Conservation (phyloP, 2,797 vertebrate species). For the Catamblyrhynchus diadema region DNA sequence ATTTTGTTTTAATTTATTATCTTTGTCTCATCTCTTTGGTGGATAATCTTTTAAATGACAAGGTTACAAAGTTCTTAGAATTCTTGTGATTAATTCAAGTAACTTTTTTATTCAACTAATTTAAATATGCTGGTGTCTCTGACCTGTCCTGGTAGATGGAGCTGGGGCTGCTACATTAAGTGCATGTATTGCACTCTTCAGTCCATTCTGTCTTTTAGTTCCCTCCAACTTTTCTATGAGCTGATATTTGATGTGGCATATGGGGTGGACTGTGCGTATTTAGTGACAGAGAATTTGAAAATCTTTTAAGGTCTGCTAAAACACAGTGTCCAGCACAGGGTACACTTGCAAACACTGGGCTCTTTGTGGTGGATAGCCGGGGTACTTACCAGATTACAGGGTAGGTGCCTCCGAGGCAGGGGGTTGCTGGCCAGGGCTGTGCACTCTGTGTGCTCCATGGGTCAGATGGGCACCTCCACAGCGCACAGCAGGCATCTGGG, state of each 20-base stretch:
- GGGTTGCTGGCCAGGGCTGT: not conserved
- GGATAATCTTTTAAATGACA: not conserved
- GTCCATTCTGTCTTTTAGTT: not conserved
- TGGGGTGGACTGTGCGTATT: not conserved
- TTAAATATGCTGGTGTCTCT: not conserved
- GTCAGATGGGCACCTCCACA: not conserved
- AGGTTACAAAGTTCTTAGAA: not conserved
- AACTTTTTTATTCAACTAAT: not conserved
- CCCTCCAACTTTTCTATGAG: not conserved
- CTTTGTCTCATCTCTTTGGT: not conserved
- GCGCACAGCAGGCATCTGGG: too few species aligned
- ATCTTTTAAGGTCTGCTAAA: not conserved
- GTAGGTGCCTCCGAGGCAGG: not conserved
- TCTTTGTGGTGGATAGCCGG: not conserved
- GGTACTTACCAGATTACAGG: not conserved
- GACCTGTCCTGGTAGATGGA: not conserved
- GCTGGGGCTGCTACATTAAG: not conserved
- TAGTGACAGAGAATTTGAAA: not conserved
- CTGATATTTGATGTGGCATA: not conserved
- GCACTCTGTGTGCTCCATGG: rapidly evolving
- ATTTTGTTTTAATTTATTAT: not conserved
- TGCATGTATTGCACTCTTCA: not conserved
- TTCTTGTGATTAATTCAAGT: not conserved
- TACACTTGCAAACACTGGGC: not conserved
- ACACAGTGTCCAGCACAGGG: not conserved